Evolutionary conservation across 2,888 invertebrate genomes (phyloP).

Genomic region (Dasypogon diadema): DNA sequence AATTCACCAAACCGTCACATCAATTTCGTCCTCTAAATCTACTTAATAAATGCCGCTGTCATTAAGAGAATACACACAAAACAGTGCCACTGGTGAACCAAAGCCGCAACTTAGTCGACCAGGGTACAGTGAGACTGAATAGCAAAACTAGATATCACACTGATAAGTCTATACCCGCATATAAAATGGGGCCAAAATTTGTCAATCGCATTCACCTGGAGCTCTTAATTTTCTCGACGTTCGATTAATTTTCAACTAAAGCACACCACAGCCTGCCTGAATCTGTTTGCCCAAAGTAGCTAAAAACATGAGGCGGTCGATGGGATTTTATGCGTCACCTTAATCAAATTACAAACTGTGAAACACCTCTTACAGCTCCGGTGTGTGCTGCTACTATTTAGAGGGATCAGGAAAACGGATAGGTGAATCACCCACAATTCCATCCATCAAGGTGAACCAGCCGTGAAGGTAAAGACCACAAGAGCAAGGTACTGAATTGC

Average conservation of each 20-base stretch:
- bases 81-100: background rate
- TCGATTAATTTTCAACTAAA: slow-evolving; percentile 41
- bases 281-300: slow-evolving; percentile 21
- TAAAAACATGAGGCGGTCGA: slow-evolving; percentile 38
- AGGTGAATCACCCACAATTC: slow-evolving; percentile 35
- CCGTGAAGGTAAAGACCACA: slow-evolving; percentile 49
- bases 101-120: background rate
- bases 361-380: slow-evolving; percentile 39
- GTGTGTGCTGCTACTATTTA: background rate
- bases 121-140: slow-evolving; percentile 13
- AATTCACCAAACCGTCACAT: slow-evolving; percentile 12
- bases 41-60: background rate
- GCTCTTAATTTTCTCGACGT: slow-evolving; percentile 28
- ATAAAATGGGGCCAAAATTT: background rate
- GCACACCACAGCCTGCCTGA: slow-evolving; percentile 19
- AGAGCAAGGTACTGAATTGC: slow-evolving; percentile 42
- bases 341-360: slow-evolving; percentile 45
- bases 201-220: slow-evolving; percentile 12
- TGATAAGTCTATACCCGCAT: background rate
- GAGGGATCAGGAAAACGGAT: background rate
- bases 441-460: slow-evolving; percentile 49
- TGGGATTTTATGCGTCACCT: slow-evolving; percentile 40
- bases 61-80: background rate
- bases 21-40: slow-evolving; percentile 10
- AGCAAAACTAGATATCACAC: slow-evolving; percentile 25